A percentile compares a stretch with the other conserved stretches of the same genome.
These are phyloP conservation scores for Sapajus apella DNA, from an alignment of 2,113 vertebrate species.

Conservation along the genomic window DNA sequence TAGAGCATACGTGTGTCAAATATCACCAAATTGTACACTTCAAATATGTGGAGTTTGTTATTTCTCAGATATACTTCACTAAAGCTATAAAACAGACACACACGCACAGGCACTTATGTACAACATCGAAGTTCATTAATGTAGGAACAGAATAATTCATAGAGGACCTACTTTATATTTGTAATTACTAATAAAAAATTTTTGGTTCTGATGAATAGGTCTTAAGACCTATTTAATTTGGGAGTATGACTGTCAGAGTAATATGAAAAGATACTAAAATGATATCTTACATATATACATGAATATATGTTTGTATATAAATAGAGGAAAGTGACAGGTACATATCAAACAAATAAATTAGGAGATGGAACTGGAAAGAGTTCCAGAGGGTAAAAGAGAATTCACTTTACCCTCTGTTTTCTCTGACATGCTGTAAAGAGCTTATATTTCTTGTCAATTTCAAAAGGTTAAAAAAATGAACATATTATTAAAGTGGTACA, in stretches of 20 bases:
- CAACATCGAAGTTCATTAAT: neutral
- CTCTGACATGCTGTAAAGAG: neutral
- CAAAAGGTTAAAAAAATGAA: neutral
- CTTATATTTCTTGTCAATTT: neutral
- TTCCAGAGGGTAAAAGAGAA: neutral
- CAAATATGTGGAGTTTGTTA: neutral
- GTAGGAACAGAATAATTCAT: neutral
- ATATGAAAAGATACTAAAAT: neutral
- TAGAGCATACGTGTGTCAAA: neutral
- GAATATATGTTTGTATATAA: neutral
- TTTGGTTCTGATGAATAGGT: neutral
- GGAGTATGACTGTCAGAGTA: neutral
- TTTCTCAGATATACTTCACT: neutral
- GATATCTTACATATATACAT: neutral
- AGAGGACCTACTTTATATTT: neutral
- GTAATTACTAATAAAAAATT: neutral
- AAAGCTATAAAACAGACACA: neutral
- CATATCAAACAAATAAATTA: neutral
- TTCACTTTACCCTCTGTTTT: neutral
- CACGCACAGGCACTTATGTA: neutral
- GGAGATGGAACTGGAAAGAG: fast-evolving
- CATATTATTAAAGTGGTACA: neutral
- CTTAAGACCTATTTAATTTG: neutral
- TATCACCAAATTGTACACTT: neutral
- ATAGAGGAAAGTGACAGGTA: neutral